These are phyloP conservation scores for Temnothorax curvispinosus DNA, from an alignment of 1,140 invertebrate genomes.

Conservation along the genomic window DNA sequence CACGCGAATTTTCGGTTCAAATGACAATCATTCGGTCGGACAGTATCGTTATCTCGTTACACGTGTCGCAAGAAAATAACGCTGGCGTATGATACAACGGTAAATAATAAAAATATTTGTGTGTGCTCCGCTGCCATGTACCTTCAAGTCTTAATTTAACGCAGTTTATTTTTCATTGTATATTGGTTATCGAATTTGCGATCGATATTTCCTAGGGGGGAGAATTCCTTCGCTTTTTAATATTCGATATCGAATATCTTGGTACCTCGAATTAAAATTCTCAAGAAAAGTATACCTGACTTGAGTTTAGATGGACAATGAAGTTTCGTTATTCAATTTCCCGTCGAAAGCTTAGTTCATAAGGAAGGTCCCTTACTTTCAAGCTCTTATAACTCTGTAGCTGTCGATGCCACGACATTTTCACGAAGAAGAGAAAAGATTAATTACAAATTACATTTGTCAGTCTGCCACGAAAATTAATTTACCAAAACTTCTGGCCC, in stretches of 20 bases:
- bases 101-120: conserved; percentile 29
- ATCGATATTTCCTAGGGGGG: not conserved
- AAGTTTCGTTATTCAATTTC: conserved; percentile 50
- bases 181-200: conserved; percentile 20
- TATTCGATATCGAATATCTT: conserved; percentile 31
- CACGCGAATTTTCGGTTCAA: conserved; percentile 59
- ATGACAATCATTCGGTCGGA: conserved; percentile 65
- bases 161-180: conserved; percentile 30
- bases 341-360: not conserved
- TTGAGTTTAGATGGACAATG: conserved; percentile 38
- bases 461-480: not conserved
- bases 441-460: conserved; percentile 24
- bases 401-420: conserved; percentile 6
- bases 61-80: conserved; percentile 25
- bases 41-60: not conserved
- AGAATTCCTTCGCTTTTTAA: conserved; percentile 20
- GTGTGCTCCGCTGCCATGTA: not conserved
- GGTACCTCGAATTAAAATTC: conserved; percentile 39
- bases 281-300: conserved; percentile 26
- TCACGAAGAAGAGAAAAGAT: not conserved
- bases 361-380: conserved; percentile 13
- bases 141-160: conserved; percentile 3
- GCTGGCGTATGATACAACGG: not conserved
- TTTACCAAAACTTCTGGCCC: not conserved
- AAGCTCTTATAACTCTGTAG: not conserved